A percentile compares a stretch with the other conserved stretches of the same genome.
Evolutionary conservation across 1,140 invertebrate species (phyloP).

Genomic region (Stenopsyche tienmushanensis): DNA sequence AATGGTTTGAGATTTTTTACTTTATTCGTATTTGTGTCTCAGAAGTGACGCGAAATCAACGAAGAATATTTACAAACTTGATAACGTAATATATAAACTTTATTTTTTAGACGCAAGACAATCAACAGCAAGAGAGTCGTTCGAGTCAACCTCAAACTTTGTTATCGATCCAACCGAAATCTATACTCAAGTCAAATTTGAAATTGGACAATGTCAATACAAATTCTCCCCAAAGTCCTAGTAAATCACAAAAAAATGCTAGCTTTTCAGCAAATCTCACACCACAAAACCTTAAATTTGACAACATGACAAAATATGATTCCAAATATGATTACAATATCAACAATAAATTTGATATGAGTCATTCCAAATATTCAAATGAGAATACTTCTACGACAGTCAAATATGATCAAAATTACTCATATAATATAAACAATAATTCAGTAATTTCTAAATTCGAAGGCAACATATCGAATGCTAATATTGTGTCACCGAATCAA

Average conservation of each 20-base stretch:
- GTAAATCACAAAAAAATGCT: conserved; percentile 43
- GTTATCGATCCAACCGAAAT: conserved; percentile 49
- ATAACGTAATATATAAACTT: too few species aligned
- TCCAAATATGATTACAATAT: conserved; percentile 38
- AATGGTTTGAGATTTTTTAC: too few species aligned
- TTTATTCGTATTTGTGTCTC: too few species aligned
- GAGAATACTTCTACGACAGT: too few species aligned
- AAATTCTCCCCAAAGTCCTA: conserved; percentile 49
- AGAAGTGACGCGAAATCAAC: too few species aligned
- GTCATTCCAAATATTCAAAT: conserved; percentile 17
- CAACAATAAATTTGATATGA: conserved; percentile 35
- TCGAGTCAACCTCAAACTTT: conserved; percentile 43
- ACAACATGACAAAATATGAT: conserved; percentile 34
- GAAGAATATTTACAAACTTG: too few species aligned
- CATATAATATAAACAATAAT: conserved; percentile 31
- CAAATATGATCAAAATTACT: conserved; percentile 37
- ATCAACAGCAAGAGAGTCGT: conserved; percentile 25
- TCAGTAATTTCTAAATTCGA: conserved; percentile 30
- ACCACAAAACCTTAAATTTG: conserved; percentile 40
- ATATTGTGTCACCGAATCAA: conserved; percentile 25
- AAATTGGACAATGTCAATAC: conserved; percentile 60
- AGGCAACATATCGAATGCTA: conserved; percentile 20
- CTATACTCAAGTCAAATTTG: conserved; percentile 53
- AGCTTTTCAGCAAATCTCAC: conserved; percentile 39
- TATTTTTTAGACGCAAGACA: background rate